These are phyloP conservation scores for Leptonema lineaticorne DNA, from an alignment of 1,140 invertebrate species.

Conservation along the genomic window DNA sequence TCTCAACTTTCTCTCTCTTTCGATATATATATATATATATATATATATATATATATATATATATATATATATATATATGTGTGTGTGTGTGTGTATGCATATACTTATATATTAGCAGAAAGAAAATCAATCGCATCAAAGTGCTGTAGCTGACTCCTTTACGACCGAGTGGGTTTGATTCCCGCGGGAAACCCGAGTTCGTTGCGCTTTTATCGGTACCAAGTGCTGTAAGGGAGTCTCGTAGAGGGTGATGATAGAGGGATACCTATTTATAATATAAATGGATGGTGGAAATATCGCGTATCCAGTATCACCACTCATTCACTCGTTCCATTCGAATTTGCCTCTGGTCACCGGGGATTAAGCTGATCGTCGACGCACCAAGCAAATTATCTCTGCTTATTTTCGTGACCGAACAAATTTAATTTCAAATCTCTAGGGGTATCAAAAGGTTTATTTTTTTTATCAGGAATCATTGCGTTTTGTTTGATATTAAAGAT, in stretches of 20 bases:
- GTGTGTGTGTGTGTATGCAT: no score
- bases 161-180: conserved; percentile 14
- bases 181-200: background rate
- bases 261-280: background rate
- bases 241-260: no score
- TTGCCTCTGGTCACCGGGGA: background rate
- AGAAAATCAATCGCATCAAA: conserved; percentile 10
- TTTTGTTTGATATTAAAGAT: no score
- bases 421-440: conserved; percentile 16
- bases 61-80: no score
- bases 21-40: no score
- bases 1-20: background rate
- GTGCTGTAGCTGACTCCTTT: conserved; percentile 12
- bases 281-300: background rate
- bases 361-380: background rate
- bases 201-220: conserved; percentile 19
- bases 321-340: background rate
- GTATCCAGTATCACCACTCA: background rate
- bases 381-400: conserved; percentile 19
- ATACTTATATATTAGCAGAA: no score
- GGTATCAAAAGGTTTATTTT: no score
- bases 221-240: background rate
- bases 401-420: conserved; percentile 25
- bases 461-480: no score
- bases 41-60: no score